Conservation (phyloP, 2,113 vertebrate genomes). For the Glareola pratincola region DNA sequence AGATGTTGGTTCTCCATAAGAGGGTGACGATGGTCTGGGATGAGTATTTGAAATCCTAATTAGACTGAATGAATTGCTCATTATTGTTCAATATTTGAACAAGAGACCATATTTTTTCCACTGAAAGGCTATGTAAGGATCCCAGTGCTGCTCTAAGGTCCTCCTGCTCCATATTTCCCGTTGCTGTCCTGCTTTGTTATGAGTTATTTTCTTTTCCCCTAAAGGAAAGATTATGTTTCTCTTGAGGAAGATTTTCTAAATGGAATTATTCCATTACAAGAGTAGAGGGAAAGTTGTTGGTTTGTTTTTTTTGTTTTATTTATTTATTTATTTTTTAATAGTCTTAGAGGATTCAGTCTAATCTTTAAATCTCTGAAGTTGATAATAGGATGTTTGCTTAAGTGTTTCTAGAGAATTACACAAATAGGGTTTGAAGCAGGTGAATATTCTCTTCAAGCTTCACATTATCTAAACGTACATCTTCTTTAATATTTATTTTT, state of each 20-base stretch:
- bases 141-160: not conserved
- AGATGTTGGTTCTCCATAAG: not conserved
- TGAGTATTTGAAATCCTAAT: not conserved
- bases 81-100: not conserved
- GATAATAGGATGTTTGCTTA: not conserved
- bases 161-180: not conserved
- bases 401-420: not conserved
- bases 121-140: not conserved
- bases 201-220: not conserved
- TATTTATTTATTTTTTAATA: not conserved
- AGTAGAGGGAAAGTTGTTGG: not conserved
- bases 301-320: not conserved
- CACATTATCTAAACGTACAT: not conserved
- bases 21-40: not conserved
- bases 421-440: not conserved
- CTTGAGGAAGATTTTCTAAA: not conserved
- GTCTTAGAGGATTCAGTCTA: not conserved
- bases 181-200: not conserved
- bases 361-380: not conserved
- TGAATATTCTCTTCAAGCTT: not conserved
- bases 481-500: not conserved
- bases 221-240: not conserved
- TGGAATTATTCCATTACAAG: not conserved
- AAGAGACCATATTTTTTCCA: not conserved
- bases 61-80: not conserved